phyloP scores from a whole-genome alignment of 2,797 vertebrate genomes.

The Scleropages formosus region DNA sequence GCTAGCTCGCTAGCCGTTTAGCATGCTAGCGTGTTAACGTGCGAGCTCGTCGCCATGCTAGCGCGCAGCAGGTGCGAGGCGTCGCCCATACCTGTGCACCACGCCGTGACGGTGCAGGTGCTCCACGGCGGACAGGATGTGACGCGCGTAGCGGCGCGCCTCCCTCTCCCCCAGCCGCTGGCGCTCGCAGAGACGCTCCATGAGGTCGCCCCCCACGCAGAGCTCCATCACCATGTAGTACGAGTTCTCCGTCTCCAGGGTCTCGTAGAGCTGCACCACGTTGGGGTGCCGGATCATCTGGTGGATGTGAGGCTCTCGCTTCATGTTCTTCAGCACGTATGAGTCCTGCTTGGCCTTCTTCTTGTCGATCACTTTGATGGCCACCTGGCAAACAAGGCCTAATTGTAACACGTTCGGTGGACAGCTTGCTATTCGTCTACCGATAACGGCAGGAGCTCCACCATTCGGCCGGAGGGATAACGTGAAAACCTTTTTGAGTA shows the following conservation, averaged over 20 bases:
- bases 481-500: too few relatives aligned
- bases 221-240: constrained; percentile 86
- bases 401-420: background rate
- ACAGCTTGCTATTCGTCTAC: too few relatives aligned
- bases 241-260: constrained; percentile 79
- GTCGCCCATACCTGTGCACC: constrained; percentile 70
- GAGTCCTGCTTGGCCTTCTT: constrained; percentile 81
- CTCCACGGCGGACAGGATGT: constrained; percentile 77
- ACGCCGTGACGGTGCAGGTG: constrained; percentile 74
- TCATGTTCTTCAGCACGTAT: constrained; percentile 80
- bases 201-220: constrained; percentile 76
- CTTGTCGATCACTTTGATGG: constrained; percentile 85
- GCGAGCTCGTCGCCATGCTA: background rate
- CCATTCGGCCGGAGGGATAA: too few relatives aligned
- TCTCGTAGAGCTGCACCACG: constrained; percentile 74
- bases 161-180: constrained; percentile 76
- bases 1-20: too few relatives aligned
- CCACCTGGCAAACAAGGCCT: constrained; percentile 60
- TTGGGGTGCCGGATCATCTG: constrained; percentile 81
- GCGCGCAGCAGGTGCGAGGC: background rate
- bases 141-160: constrained; percentile 73
- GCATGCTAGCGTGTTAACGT: background rate
- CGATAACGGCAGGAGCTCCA: too few relatives aligned
- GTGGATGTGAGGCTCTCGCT: constrained; percentile 76
- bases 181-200: constrained; percentile 78